Base-by-base conservation (phyloP, 2,797 vertebrate genomes). In the Strix occidentalis region DNA sequence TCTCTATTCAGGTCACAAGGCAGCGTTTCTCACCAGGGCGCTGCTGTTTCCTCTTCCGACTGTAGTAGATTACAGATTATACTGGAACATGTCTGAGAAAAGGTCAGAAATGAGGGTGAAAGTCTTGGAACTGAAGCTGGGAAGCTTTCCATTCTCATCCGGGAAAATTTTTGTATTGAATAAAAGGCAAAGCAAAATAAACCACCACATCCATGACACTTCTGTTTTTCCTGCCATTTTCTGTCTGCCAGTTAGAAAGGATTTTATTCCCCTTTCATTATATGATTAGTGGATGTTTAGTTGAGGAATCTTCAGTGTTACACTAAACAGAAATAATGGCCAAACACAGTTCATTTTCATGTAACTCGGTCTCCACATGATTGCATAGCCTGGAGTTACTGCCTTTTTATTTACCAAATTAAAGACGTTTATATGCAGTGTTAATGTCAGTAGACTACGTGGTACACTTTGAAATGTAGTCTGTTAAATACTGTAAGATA, bases 31-130 rank as follows among this genome's bases (percentile, higher is more conserved):
- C 98, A 98, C 98, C 98, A 97, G 98, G 97, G 97, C n/a, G 63
- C 97, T 96, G 96, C 96, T 97, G 95, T 97, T 98, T 98, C 98
- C 98, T 98, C 97, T 98, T 98, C 98, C 97, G 96, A 97, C 97
- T 97, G 70, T 89, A 96, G 96, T 84, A 97, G 98, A 98, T 98
- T 98, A 97, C 97, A 97, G 98, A 98, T 98, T 97, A 97, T 87
- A 78, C 96, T 98, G 97, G 97, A 97, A 97, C 96, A 98, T 87
- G 98, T 95, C 97, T 98, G 97, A 97, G 96, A 96, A 98, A 97
- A 98, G 98, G 98, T 98, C 98, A 98, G 72, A 89, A 97, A 91
- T 1, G 76, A 97, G 97, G 97, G 97, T 97, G 97, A 97, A 97
- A 98, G 97, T 96, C 94, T 96, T 97, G 96, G 97, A 97, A 86